phyloP scores from a whole-genome alignment of 2,797 vertebrate genomes.

The Pteropus rufus region DNA sequence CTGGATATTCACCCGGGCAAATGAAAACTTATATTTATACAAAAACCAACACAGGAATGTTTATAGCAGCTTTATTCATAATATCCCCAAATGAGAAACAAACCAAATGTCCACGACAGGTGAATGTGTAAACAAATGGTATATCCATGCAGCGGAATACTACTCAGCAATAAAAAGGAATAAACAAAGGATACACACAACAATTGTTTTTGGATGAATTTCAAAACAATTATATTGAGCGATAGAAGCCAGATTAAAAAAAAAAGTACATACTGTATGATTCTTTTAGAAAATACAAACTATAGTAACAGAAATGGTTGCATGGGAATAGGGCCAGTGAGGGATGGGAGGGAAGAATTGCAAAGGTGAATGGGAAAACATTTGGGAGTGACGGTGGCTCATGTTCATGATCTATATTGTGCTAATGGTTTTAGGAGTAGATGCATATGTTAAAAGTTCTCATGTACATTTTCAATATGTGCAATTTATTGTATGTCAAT shows the following conservation, averaged over 20 bases:
- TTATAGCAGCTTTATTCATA: not conserved
- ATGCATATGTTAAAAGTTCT: not conserved
- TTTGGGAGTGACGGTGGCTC: not conserved
- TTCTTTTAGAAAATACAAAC: not conserved
- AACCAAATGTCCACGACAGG: not conserved
- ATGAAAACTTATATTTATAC: not conserved
- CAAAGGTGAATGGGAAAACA: not conserved
- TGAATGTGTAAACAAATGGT: not conserved
- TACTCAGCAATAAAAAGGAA: not conserved
- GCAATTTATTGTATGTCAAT: not conserved
- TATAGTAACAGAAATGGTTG: not conserved
- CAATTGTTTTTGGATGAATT: not conserved
- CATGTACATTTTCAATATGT: not conserved
- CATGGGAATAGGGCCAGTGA: too few relatives aligned
- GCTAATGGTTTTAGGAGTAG: not conserved
- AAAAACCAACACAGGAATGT: not conserved
- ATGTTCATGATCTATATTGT: not conserved
- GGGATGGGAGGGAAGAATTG: not conserved
- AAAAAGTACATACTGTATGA: not conserved
- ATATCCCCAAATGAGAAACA: not conserved
- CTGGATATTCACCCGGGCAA: not conserved
- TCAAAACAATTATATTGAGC: not conserved
- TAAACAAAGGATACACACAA: not conserved
- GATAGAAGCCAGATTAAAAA: not conserved
- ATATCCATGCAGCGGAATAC: not conserved